Evolutionary conservation across 2,113 vertebrate genomes (phyloP).

Genomic region (Halcyon senegalensis): DNA sequence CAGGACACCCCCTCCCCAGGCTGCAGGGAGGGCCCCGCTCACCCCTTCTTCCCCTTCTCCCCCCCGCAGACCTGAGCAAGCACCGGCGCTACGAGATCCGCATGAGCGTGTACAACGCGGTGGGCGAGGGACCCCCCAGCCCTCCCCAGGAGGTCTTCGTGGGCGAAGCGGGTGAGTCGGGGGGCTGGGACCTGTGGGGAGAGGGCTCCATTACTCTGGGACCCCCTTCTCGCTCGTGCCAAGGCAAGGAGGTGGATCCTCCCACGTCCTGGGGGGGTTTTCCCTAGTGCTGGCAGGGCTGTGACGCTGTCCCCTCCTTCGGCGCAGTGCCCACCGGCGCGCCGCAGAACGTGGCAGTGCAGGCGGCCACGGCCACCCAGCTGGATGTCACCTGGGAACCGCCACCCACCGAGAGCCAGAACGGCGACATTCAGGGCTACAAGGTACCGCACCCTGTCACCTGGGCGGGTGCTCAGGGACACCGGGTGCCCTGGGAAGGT

Average conservation of each 20-base stretch:
- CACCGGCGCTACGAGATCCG: constrained; percentile 95
- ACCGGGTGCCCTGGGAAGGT: background rate
- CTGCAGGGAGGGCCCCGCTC: fast-evolving
- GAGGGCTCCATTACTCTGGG: fast-evolving
- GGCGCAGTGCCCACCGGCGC: constrained; percentile 88
- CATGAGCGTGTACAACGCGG: constrained; percentile 93
- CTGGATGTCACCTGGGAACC: constrained; percentile 95
- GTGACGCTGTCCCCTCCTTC: background rate
- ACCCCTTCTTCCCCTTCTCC: background rate
- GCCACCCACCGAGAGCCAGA: constrained; percentile 87
- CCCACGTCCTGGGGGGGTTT: fast-evolving
- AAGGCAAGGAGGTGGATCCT: fast-evolving
- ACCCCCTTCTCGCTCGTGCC: fast-evolving
- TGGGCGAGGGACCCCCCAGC: constrained; percentile 90
- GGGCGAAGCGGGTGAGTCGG: constrained; percentile 89
- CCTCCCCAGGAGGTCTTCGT: constrained; percentile 95
- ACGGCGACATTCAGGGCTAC: constrained; percentile 97
- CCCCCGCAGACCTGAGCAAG: constrained; percentile 85
- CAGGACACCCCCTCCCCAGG: fast-evolving
- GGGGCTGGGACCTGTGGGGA: fast-evolving
- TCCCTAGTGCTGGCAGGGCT: fast-evolving
- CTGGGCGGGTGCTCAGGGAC: background rate
- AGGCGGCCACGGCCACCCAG: constrained; percentile 89
- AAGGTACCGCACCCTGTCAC: constrained; percentile 76
- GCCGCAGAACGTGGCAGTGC: constrained; percentile 87